Base-by-base conservation (phyloP, 2,888 invertebrate species). In the Oscheius sp. region DNA sequence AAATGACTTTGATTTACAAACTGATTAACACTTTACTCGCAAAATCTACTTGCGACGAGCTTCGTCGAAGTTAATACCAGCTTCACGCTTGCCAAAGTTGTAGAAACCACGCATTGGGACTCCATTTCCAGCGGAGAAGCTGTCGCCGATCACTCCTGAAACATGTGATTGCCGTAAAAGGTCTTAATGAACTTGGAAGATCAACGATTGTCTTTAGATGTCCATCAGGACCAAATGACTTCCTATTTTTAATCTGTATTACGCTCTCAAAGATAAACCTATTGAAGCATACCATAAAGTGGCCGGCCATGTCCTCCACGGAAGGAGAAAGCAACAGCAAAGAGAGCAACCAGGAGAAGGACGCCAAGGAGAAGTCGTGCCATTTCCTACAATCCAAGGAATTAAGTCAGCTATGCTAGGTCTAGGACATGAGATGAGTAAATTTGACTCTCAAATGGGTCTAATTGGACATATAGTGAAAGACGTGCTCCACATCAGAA, bases 281-380 rank as follows among this genome's bases (percentile, higher is more conserved):
- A 25, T 20, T 15, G 20, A 34, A 12, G 53, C 52, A 37, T n/a
- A 65, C 65, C 65, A 29, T 65, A 65, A 12, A 65, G 65, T 17
- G 65, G 65, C 20, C 65, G 65, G 37, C 65, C 65, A 53, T 52
- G 52, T 53, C 65, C 65, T 5, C 65, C 65, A 10, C 65, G 65
- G 42, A 65, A 65, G 3, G 45, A 25, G n/a, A 39, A 23, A 3
- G n/a, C 65, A 39, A 39, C 39, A 5, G 65, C 12, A 23, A 65
- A 52, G 31, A 65, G 39, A 12, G 42, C 27, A 15, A 55, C 52
- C 27, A 65, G 27, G 15, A 53, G 42, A 5, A 64, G 37, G 23
- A 48, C 50, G 15, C 27, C 23, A 10, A 34, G 31, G 23, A 64
- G 50, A 17, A 34, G 8, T 20, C 52, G 64, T 17, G 46, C 46